Evolutionary conservation across 2,113 vertebrate genomes (phyloP), one percentile per base, ranked within the genome.

Genomic region (Pachycephala philippinensis): DNA sequence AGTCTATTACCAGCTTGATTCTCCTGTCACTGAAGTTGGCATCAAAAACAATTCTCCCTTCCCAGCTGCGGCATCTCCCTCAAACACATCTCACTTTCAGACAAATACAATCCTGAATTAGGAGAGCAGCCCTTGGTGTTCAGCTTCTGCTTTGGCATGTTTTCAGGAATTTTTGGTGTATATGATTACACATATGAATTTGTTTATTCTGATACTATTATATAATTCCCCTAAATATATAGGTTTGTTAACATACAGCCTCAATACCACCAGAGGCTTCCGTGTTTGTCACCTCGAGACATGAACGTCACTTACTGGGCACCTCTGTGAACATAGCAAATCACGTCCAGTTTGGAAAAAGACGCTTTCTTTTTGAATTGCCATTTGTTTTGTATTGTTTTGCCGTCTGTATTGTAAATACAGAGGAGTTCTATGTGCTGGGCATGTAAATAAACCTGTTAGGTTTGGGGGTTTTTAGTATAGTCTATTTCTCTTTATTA

Each of bases 401-500:
- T 93, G 64, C 86, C 60, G 40, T 89, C 70, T 72, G 37, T 83
- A 86, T 90, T 86, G 70, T 76, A 82, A 92, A 92, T 63, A 79
- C 68, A 71, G 93, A 95, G 44, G 57, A 74, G 49, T 77, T 96
- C 69, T 93, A 35, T 96, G 91, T 91, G 77, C 68, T 70, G 54
- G 81, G 94, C 79, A 88, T 94, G 89, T 91, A 93, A 96, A 97
- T 92, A 96, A 97, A 96, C 86, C 85, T 84, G 26, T 94, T 94
- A 82, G 37, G 61, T 68, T 87, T 75, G 75, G 35, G 8, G 0
- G 54, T 68, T 93, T 90, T 91, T 65, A 70, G 91, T 78, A 91
- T 94, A 91, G 71, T 95, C 93, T 94, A 95, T 97, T 95, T 97
- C 97, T 96, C 91, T 90, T 93, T 94, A 91, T 92, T 95, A 92